These are phyloP conservation scores for Tupiocoris notatus DNA, from an alignment of 2,888 invertebrate species.

Conservation along the genomic window DNA sequence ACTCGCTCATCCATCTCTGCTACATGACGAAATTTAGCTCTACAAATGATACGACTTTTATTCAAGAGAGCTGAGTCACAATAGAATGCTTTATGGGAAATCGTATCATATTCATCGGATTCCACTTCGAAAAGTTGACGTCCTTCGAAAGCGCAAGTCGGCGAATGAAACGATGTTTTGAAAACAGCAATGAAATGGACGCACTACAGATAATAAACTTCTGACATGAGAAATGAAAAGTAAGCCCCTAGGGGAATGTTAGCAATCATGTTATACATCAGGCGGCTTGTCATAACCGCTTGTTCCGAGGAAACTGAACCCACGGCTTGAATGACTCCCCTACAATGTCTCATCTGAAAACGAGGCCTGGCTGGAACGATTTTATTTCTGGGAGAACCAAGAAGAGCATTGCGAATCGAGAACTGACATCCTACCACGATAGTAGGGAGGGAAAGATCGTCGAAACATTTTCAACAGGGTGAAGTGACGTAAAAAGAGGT, in stretches of 20 bases:
- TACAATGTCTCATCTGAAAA: background rate
- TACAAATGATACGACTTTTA: no score
- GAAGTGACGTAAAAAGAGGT: constrained; percentile 6
- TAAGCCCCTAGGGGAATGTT: background rate
- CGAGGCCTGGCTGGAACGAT: background rate
- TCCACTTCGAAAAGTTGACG: no score
- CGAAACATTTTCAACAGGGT: background rate
- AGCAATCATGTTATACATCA: background rate
- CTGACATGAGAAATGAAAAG: no score
- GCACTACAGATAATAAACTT: no score
- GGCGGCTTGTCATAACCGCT: background rate
- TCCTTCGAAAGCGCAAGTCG: no score
- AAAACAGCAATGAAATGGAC: no score
- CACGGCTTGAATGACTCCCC: background rate
- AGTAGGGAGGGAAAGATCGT: background rate
- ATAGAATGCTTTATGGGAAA: no score
- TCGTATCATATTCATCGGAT: no score
- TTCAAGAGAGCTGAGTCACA: no score
- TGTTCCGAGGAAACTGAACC: background rate
- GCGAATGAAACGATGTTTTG: no score
- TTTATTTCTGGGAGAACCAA: background rate
- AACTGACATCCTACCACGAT: constrained; percentile 21
- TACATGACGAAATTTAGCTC: no score
- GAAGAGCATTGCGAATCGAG: background rate
- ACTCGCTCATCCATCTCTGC: no score